Base-by-base conservation (phyloP, 2,888 invertebrate species). In the Taenaris catops region DNA sequence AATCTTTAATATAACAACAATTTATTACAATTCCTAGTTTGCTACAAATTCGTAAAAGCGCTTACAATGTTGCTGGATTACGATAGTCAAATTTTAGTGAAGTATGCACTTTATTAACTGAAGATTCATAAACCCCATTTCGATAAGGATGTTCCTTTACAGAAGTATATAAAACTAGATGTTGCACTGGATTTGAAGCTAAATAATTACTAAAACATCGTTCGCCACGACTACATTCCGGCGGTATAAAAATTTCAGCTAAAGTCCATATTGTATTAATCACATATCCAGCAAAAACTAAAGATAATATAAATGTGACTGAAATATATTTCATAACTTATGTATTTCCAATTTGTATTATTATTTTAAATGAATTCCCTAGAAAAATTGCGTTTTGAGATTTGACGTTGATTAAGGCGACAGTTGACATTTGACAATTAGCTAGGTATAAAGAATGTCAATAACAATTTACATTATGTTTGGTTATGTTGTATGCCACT, bases 231-330 rank as follows among this genome's bases (percentile, higher is more conserved):
- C 79, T 87, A 68, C 95, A 95, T 46, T 88, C 74, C 10, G 94
- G 92, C 18, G 91, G 89, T 38, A 91, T 89, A 64, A 94, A 95
- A 49, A 95, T 88, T 63, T 91, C 89, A 34, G 91, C 90, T 66
- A 95, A 81, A 51, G 91, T 91, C 88, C 93, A 94, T 69, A 95
- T 92, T 34, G 93, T 93, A 65, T 94, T 90, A 18, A 88, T 70
- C 39, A 94, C 90, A 66, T 94, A 94, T 6, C 86, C 87, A 24
- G 91, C 66, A 75, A 94, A 94, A 50, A 92, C 65, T 55, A 89
- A 76, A 38, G 90, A 88, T 46, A 93, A 53, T 49, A 93, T 72
- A 28, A 89, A 80, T 47, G 90, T 91, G 55, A 93, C 71, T 18
- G 93, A 92, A 51, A 90, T 68, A 63, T 72, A 81, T 64, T 80